phyloP scores from a whole-genome alignment of 2,113 vertebrate genomes.

The Sinocyclocheilus grahami region DNA sequence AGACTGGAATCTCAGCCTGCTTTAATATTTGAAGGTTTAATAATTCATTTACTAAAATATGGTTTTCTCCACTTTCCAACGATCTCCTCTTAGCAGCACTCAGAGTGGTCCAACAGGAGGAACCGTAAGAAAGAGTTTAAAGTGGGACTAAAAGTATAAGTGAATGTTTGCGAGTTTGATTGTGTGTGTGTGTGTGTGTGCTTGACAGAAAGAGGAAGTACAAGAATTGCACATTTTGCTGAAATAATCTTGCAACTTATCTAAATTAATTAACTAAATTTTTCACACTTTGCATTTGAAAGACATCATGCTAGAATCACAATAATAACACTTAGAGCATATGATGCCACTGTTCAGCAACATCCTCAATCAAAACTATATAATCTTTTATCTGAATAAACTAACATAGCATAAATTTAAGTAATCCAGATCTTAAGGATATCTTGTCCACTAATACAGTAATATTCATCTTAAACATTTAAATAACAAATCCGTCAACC shows the following conservation, averaged over 20 bases:
- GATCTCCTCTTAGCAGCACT: slow-evolving; percentile 42
- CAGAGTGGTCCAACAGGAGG: slow-evolving; percentile 39
- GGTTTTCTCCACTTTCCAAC: slow-evolving; percentile 46
- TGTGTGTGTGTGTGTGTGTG: background rate
- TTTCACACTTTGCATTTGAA: background rate
- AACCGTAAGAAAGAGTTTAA: slow-evolving; percentile 28
- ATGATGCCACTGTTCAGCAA: background rate
- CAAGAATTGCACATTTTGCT: no score
- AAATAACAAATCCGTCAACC: background rate
- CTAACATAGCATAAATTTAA: background rate
- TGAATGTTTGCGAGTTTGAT: background rate
- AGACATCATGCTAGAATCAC: background rate
- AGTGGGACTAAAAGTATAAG: slow-evolving; percentile 18
- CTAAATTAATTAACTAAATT: background rate
- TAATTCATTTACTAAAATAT: slow-evolving; percentile 72
- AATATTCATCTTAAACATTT: background rate
- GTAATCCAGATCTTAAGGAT: background rate
- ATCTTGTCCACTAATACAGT: background rate
- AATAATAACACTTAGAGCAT: background rate
- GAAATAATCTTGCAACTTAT: background rate
- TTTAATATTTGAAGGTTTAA: slow-evolving; percentile 64
- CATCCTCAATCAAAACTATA: background rate
- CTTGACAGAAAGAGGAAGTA: no score
- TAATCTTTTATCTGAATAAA: background rate
- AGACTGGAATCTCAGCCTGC: slow-evolving; percentile 70